Base-by-base conservation (phyloP, 2,888 invertebrate species). In the Troides oblongomaculatus region DNA sequence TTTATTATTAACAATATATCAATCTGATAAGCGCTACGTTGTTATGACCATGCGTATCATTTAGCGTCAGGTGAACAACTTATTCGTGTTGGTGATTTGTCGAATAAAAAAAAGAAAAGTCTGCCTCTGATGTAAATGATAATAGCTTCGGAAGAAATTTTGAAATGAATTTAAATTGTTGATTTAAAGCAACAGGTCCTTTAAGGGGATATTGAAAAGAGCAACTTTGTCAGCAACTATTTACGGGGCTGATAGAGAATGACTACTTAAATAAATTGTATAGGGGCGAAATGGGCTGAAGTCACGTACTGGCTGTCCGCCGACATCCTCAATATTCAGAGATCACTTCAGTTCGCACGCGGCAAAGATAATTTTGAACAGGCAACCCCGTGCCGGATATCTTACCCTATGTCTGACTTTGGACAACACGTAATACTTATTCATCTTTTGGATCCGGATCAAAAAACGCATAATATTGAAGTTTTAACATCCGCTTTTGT, bases 301-400 rank as follows among this genome's bases (percentile, higher is more conserved):
- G 70, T 68, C 74, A 73, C 74, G 74, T 74, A 71, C 73, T 68
- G 36, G 72, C 64, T 68, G 70, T 64, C 71, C 73, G 73, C 71
- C 68, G 72, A 73, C 74, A 78, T 78, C 76, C 75, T 82, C 79
- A 78, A 82, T 81, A 81, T 80, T 81, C 78, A 77, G 78, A 81
- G 77, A 79, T 81, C 79, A 80, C 79, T 84, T 77, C 72, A 79
- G 72, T 71, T 75, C 76, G 79, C 82, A 79, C 84, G 81, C 81
- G 82, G 69, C 78, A 76, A 79, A 78, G 79, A 71, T 79, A 76
- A 75, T 75, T 76, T 77, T 64, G 43, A 57, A 71, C 59, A 61
- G 64, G 58, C 71, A 68, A 68, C 64, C 64, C 60, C 59, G 46
- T 39, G 53, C 60, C 66, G 67, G 70, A 64, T 67, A 64, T 64